phyloP scores from a whole-genome alignment of 2,888 invertebrate species.

The Strigamia maritima region DNA sequence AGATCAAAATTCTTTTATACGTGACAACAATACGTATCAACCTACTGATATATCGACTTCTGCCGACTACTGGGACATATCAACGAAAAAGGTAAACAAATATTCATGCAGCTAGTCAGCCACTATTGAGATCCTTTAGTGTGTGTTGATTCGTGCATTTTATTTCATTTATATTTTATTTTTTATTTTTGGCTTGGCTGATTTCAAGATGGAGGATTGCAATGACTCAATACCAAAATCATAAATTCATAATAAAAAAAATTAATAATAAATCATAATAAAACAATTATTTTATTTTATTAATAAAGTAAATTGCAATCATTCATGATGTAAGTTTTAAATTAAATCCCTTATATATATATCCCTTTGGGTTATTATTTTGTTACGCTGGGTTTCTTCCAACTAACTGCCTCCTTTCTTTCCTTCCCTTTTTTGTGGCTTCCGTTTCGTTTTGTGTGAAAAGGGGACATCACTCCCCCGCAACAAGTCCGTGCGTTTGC shows the following conservation, averaged over 20 bases:
- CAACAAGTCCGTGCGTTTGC: background rate
- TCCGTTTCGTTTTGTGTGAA: conserved; percentile 4
- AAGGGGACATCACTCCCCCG: background rate
- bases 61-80: background rate
- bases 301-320: no score
- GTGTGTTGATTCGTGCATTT: background rate
- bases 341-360: background rate
- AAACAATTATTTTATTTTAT: no score
- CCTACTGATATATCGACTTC: background rate
- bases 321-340: no score
- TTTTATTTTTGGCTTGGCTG: no score
- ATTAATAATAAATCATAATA: no score
- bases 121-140: background rate
- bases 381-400: background rate
- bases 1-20: background rate
- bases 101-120: background rate
- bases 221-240: no score
- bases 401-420: conserved; percentile 4
- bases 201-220: no score
- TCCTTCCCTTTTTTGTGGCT: conserved; percentile 4
- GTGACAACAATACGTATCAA: background rate
- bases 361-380: background rate
- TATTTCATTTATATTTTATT: no score
- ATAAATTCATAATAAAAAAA: no score
- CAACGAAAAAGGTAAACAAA: background rate